Percentiles rank a stretch among this genome's conserved stretches.
These are phyloP conservation scores for Bombus pyrosoma DNA, from an alignment of 1,140 invertebrate genomes.

Conservation along the genomic window DNA sequence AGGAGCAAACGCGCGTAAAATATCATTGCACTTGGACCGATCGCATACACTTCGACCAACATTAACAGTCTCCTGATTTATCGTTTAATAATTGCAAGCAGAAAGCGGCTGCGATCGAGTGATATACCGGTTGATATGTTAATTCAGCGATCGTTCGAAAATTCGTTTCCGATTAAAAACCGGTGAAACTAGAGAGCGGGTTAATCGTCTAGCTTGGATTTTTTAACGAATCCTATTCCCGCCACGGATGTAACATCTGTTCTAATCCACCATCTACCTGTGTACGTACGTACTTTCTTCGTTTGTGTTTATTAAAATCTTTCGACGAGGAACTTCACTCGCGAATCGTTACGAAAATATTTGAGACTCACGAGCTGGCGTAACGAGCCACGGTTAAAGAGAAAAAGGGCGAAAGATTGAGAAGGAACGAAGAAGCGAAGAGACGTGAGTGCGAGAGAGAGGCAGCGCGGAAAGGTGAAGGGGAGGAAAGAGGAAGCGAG, in stretches of 20 bases:
- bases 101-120: neutral
- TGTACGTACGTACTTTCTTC: neutral
- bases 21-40: too few relatives aligned
- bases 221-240: constrained; percentile 11
- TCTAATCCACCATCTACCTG: too few relatives aligned
- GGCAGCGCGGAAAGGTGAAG: constrained; percentile 14
- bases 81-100: neutral
- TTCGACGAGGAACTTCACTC: constrained; percentile 15
- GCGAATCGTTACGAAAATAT: constrained; percentile 58
- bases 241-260: neutral
- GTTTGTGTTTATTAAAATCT: constrained; percentile 25
- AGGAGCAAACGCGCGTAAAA: too few relatives aligned
- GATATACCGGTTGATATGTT: neutral
- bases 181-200: neutral
- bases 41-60: neutral
- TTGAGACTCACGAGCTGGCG: constrained; percentile 41
- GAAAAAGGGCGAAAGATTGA: constrained; percentile 22
- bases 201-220: neutral
- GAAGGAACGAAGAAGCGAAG: neutral
- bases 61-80: neutral
- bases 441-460: neutral
- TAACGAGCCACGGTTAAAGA: constrained; percentile 46
- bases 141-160: neutral
- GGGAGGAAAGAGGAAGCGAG: constrained; percentile 28
- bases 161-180: neutral